These are phyloP conservation scores for Rhizomys pruinosus DNA, from an alignment of 2,113 vertebrate genomes.

Conservation along the genomic window DNA sequence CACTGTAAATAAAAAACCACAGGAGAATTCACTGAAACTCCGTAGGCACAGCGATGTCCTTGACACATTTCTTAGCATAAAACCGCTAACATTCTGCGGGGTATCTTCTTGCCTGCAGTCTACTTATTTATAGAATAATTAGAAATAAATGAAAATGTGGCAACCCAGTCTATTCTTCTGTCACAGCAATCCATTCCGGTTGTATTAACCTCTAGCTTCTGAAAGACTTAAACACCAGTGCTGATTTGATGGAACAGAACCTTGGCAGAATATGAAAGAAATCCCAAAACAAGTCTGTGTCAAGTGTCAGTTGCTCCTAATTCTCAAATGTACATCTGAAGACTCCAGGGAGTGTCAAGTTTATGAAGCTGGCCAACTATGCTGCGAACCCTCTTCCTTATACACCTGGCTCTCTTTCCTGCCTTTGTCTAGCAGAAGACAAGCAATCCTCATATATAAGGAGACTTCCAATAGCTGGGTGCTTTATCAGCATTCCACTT, in stretches of 20 bases:
- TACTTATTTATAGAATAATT: constrained; percentile 39
- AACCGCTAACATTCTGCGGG: neutral
- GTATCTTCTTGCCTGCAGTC: constrained; percentile 23
- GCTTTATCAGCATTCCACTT: neutral
- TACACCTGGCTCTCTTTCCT: neutral
- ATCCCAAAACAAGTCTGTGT: constrained; percentile 18
- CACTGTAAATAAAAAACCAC: constrained; percentile 35
- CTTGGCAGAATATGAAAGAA: constrained; percentile 27
- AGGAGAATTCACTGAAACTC: constrained; percentile 40
- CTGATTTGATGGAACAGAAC: constrained; percentile 47
- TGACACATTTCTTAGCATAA: constrained; percentile 45
- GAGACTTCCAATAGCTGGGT: neutral
- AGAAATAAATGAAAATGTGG: constrained; percentile 40
- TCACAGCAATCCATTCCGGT: constrained; percentile 13
- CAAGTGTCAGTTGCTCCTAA: constrained; percentile 5
- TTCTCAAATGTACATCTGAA: constrained; percentile 26
- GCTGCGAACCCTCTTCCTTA: neutral
- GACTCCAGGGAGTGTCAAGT: constrained; percentile 1
- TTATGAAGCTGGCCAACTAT: constrained; percentile 42
- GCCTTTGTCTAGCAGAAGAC: constrained; percentile 37
- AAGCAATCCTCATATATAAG: neutral
- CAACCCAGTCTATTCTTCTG: neutral
- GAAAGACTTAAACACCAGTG: constrained; percentile 13
- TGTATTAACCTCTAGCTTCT: constrained; percentile 17
- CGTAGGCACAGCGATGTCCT: neutral